Percentiles rank a stretch among this genome's conserved stretches.
phyloP scores from a whole-genome alignment of 2,113 vertebrate species.

The Laticauda colubrina region DNA sequence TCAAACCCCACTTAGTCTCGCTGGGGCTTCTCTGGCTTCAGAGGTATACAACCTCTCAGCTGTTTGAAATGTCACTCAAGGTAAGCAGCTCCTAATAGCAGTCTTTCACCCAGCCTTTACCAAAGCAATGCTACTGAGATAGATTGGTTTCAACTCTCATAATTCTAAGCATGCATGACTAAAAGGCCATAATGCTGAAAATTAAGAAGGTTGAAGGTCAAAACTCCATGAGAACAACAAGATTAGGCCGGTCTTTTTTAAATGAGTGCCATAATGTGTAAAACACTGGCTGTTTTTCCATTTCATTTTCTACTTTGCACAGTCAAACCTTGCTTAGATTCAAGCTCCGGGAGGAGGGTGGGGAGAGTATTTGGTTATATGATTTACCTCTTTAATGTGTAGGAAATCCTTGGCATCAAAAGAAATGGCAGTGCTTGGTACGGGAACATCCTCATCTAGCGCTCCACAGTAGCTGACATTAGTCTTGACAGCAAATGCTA shows the following conservation, averaged over 20 bases:
- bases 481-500: constrained; percentile 95
- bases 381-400: constrained; percentile 94
- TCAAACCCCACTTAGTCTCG: background rate
- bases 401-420: constrained; percentile 98
- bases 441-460: constrained; percentile 94
- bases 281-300: constrained; percentile 10
- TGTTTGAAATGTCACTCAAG: background rate
- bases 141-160: background rate
- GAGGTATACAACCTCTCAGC: background rate
- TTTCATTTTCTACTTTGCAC: constrained; percentile 13
- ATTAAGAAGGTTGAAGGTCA: background rate
- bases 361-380: background rate
- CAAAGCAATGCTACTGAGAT: background rate
- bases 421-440: constrained; percentile 91
- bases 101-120: background rate
- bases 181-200: background rate
- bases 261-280: background rate
- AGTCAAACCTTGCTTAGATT: constrained; percentile 20
- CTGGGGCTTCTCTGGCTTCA: background rate
- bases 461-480: constrained; percentile 96
- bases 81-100: background rate
- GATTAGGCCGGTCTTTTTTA: background rate
- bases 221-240: background rate
- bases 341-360: background rate
- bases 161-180: background rate